Percentiles rank a stretch among this genome's conserved stretches.
phyloP scores from a whole-genome alignment of 2,113 vertebrate species.

The Parus major region DNA sequence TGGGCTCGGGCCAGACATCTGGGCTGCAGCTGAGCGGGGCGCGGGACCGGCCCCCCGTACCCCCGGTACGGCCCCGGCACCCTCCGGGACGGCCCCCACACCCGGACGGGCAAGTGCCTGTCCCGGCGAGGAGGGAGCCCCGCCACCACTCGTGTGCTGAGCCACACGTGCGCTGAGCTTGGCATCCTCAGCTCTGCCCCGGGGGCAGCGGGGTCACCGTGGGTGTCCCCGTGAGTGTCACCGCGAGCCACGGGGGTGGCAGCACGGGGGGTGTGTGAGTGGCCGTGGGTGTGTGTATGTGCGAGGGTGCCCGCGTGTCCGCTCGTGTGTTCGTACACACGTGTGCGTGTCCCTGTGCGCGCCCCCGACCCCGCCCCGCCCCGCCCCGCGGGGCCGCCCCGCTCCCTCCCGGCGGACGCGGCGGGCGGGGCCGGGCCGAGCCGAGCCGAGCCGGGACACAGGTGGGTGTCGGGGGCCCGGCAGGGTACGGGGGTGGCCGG shows the following conservation, averaged over 20 bases:
- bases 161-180: not conserved
- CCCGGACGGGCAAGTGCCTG: no score
- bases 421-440: not conserved
- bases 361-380: not conserved
- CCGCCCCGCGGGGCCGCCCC: not conserved
- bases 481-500: not conserved
- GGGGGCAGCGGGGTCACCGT: not conserved
- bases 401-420: not conserved
- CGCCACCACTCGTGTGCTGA: not conserved
- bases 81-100: not conserved
- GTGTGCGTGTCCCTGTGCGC: not conserved
- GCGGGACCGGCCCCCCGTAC: not conserved
- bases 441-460: not conserved
- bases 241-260: not conserved
- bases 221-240: not conserved
- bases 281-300: not conserved
- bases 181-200: not conserved
- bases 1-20: slow-evolving; percentile 62
- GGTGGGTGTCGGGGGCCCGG: not conserved
- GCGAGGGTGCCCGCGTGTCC: not conserved
- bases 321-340: not conserved
- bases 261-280: not conserved
- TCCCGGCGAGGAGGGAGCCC: not conserved
- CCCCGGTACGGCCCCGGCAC: not conserved
- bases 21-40: slow-evolving; percentile 42